These are phyloP conservation scores for Hemicentrotus pulcherrimus DNA, from an alignment of 35 echinoderm and acorn worm species.

Conservation along the genomic window DNA sequence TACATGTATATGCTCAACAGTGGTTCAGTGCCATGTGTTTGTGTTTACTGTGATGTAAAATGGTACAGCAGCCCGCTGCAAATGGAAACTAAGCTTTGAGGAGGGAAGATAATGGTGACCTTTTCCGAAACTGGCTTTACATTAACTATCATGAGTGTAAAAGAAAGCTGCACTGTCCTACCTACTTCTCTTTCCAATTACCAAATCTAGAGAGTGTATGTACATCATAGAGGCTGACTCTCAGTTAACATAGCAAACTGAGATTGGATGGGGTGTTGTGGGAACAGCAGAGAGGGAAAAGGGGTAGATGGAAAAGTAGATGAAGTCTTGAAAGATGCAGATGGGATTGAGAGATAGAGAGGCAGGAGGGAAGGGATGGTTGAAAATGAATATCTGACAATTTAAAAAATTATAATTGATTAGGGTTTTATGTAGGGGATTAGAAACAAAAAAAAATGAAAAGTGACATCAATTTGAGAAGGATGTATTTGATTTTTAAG, in stretches of 20 bases:
- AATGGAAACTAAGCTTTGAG: neutral
- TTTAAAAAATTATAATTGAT: neutral
- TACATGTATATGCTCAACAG: neutral
- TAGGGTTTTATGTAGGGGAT: neutral
- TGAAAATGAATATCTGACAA: neutral
- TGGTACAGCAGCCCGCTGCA: neutral
- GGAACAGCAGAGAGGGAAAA: neutral
- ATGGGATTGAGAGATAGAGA: neutral
- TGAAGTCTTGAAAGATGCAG: neutral
- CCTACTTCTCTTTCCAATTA: neutral
- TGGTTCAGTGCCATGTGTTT: neutral
- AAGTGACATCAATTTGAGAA: neutral
- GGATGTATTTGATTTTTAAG: neutral
- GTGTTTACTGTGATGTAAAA: too few relatives aligned
- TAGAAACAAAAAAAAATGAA: neutral
- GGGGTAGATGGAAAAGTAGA: neutral
- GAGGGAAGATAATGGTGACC: conserved; percentile 1
- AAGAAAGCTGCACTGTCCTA: neutral
- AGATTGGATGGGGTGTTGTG: neutral
- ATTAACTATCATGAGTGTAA: neutral
- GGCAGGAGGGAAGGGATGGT: neutral
- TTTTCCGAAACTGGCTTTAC: neutral
- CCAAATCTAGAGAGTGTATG: neutral
- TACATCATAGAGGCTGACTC: neutral
- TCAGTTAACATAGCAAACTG: neutral